Percentiles rank a stretch among this genome's conserved stretches.
Conservation (phyloP, 2,888 invertebrate genomes). For the Oligia fasciuncula region DNA sequence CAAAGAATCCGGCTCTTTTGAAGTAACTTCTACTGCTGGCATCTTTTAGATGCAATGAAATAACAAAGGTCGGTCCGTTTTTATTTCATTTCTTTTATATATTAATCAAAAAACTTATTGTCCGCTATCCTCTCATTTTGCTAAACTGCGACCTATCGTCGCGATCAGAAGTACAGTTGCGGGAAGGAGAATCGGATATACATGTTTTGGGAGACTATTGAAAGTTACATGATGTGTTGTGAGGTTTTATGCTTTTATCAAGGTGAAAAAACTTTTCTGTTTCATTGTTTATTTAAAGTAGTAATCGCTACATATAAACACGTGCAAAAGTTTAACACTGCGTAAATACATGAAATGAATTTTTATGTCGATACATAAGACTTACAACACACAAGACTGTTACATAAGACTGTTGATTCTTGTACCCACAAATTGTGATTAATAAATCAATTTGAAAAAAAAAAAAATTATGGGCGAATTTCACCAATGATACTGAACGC, state of each 20-base stretch:
- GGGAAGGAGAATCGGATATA: slow-evolving; percentile 6
- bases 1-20: slow-evolving; percentile 51
- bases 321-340: background rate
- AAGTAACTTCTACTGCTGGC: slow-evolving; percentile 21
- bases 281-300: background rate
- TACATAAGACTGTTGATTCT: no score
- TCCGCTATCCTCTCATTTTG: no score
- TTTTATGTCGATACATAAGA: background rate
- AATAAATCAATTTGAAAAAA: no score
- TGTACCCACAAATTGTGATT: no score
- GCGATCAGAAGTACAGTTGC: slow-evolving; percentile 20
- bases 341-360: background rate
- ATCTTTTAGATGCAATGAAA: no score
- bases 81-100: no score
- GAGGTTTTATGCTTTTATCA: background rate
- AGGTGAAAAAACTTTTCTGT: background rate
- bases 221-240: background rate
- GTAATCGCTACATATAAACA: background rate
- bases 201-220: slow-evolving; percentile 6
- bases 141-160: no score
- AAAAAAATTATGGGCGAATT: background rate
- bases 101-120: no score
- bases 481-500: background rate
- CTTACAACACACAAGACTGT: no score
- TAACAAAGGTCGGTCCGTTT: no score